Percentiles rank a stretch among this genome's conserved stretches.
Conservation (phyloP, 2,113 vertebrate genomes). For the Pluvialis apricaria region DNA sequence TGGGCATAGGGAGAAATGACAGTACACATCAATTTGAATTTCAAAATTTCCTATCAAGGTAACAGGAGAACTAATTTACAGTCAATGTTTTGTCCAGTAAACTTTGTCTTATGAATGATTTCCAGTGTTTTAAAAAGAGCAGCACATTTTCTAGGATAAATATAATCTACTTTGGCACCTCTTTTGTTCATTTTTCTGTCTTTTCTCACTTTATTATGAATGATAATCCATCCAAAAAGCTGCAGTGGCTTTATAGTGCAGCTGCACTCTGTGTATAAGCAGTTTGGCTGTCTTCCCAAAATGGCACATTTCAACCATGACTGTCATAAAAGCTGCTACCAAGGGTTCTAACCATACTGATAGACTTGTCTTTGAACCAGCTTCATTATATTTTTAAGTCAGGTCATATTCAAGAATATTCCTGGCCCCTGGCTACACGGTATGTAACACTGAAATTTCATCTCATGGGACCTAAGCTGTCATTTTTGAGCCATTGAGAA, state of each 20-base stretch:
- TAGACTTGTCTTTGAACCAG: background rate
- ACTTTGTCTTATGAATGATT: background rate
- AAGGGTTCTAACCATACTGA: background rate
- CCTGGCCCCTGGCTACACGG: background rate
- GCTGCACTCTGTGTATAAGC: background rate
- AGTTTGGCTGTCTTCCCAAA: constrained; percentile 41
- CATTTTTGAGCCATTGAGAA: constrained; percentile 3
- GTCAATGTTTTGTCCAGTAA: background rate
- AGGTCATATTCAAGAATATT: constrained; percentile 3
- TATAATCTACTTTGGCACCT: background rate
- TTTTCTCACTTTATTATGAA: background rate
- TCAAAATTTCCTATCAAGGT: background rate
- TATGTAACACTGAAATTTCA: constrained; percentile 1
- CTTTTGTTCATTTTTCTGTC: background rate
- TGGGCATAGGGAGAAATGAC: background rate
- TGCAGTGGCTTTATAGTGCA: background rate
- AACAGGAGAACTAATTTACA: background rate
- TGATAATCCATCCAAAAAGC: background rate
- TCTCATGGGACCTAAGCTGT: constrained; percentile 16
- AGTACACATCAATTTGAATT: background rate
- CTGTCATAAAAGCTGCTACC: constrained; percentile 10
- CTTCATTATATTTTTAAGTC: constrained; percentile 1
- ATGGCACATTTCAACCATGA: background rate
- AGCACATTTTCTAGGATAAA: background rate
- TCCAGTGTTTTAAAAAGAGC: background rate